Evolutionary conservation across 2,113 vertebrate genomes (phyloP), one percentile per base, ranked within the genome.

Genomic region (Ceyx margarethae): DNA sequence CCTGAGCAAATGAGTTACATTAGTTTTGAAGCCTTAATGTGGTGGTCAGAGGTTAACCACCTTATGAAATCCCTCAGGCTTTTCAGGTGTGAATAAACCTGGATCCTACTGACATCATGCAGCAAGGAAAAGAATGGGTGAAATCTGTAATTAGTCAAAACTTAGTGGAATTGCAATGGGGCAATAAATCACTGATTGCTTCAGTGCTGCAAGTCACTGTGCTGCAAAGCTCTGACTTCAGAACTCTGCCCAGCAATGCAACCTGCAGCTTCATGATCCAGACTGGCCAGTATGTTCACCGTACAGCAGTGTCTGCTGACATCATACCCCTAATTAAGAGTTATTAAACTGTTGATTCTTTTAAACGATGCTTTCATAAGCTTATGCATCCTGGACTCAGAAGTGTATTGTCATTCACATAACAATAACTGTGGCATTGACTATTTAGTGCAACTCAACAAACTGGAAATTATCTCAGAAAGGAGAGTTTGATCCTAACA

Each of bases 1-100:
- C 35, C 75, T 17, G 58, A 90, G 75, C 90, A 95, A 96, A 96
- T 85, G 73, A 94, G 74, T 53, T 86, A 48, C 89, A 95, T 93
- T 92, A 80, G 73, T 95, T 93, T 93, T 77, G 90, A 75, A 94
- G 81, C 65, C 64, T 60, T 95, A 94, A 91, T 91, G 66, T 33
- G 66, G 65, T 71, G 91, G 80, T 81, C 93, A 71, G 46, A 86
- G 84, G 76, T 93, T 76, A 96, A 87, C 71, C 85, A 56, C 64
- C 54, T 58, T 35, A 50, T 65, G n/a, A 73, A 95, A 82, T 46
- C 80, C 72, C 81, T 43, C 12, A 42, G 85, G 82, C 66, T 60
- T 85, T 65, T 26, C 69, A 73, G 76, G 35, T 87, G n/a, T 72
- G 71, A 79, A 81, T 84, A 81, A 95, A 60, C 61, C 42, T 33